Percentiles rank a stretch among this genome's conserved stretches.
Evolutionary conservation across 2,888 invertebrate species (phyloP).

Genomic region (Cheilosia variabilis): DNA sequence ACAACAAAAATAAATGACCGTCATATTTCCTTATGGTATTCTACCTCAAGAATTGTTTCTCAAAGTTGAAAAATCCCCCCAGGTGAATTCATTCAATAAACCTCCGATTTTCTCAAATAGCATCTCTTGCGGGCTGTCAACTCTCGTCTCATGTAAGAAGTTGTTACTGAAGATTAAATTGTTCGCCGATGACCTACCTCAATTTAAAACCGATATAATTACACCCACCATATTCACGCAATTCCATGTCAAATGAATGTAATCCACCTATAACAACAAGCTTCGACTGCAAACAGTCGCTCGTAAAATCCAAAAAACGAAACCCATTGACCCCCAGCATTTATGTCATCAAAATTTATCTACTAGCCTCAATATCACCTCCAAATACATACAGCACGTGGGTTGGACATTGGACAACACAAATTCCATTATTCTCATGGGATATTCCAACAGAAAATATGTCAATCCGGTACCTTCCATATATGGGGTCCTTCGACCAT

Average conservation of each 20-base stretch:
- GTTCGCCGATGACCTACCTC: conserved; percentile 1
- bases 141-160: not conserved
- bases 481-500: conserved; percentile 51
- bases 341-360: conserved; percentile 52
- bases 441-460: conserved; percentile 37
- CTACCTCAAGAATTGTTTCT: no score
- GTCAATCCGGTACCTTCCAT: conserved; percentile 39
- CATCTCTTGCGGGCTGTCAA: no score
- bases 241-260: conserved; percentile 1
- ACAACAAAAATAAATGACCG: no score
- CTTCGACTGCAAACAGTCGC: not conserved
- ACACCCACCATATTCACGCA: not conserved
- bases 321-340: conserved; percentile 55
- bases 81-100: no score
- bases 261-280: conserved; percentile 7
- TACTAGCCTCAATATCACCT: conserved; percentile 16
- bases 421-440: conserved; percentile 50
- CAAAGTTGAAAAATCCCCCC: no score
- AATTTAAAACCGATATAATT: not conserved
- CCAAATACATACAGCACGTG: conserved; percentile 53
- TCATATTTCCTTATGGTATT: no score
- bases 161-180: not conserved
- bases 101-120: no score
- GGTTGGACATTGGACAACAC: conserved; percentile 15
- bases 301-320: conserved; percentile 32